Base-by-base conservation (phyloP, 2,113 vertebrate genomes). In the Montifringilla adamsi region DNA sequence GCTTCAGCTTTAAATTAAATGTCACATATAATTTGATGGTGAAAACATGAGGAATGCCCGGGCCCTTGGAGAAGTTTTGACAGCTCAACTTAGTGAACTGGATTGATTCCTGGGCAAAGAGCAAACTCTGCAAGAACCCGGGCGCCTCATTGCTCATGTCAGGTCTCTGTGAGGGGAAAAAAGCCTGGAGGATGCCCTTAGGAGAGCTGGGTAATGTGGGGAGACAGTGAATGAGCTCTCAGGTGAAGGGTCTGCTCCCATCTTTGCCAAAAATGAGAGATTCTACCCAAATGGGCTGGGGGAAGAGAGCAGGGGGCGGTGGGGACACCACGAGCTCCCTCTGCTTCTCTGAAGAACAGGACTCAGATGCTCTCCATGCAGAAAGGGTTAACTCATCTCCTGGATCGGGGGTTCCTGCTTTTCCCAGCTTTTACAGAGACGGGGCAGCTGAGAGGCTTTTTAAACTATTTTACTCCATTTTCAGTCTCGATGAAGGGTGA, bases 11-110 rank as follows among this genome's bases (percentile, higher is more conserved):
- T 90, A 91, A 84, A 94, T 91, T 9, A 85, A 83, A 52, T 68
- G 92, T 68, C 92, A 94, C 70, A 6, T 49, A 21, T 16, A 46
- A 97, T 94, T 82, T 53, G 93, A 70, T 3, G 22, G 75, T 43
- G 73, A 67, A 74, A 93, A 76, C 60, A 39, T 22, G 84, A 92
- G 82, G 50, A 49, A 67, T 12, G 30, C 20, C 75, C 39, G 1
- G 62, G 81, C 64, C 89, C 89, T 87, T 90, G 90, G 84, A 94
- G 84, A 80, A 84, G 52, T 81, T 86, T 3, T 86, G 96, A 76
- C 84, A 93, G 76, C 39, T 83, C 78, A 81, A 0, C 74, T 79
- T 8, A 33, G 89, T 10, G 76, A 63, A 15, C 23, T 41, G 47
- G 60, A 81, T 23, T 80, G 89, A 87, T 83, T 85, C 41, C 44